Evolutionary conservation across 2,888 invertebrate species (phyloP).

Genomic region (Limnephilus rhombicus): DNA sequence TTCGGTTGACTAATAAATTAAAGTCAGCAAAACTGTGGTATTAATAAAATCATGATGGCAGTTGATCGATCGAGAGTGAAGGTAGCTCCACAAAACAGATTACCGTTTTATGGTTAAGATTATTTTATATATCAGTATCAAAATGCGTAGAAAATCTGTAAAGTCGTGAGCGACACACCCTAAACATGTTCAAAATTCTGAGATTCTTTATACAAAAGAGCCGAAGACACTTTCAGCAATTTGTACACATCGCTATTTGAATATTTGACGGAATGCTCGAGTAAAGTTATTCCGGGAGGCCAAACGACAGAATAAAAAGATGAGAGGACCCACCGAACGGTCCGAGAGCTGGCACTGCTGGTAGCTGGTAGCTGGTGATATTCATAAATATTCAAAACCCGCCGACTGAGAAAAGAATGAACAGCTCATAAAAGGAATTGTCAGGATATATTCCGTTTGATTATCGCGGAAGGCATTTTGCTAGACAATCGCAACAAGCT

Average conservation of each 20-base stretch:
- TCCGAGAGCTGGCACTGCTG: neutral
- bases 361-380: neutral
- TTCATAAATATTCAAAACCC: conserved; percentile 10
- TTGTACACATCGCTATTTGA: neutral
- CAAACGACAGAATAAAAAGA: neutral
- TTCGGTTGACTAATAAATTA: neutral
- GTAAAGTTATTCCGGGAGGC: neutral
- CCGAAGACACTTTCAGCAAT: neutral
- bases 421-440: conserved; percentile 5
- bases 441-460: conserved; percentile 12
- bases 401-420: neutral
- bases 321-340: neutral
- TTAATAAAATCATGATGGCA: neutral
- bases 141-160: neutral
- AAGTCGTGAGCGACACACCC: neutral
- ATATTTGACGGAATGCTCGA: neutral
- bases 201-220: neutral
- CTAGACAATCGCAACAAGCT: conserved; percentile 2
- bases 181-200: neutral
- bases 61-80: neutral
- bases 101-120: neutral
- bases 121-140: neutral
- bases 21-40: too few relatives aligned
- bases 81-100: neutral
- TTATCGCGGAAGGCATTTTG: neutral